Conservation (phyloP, 2,888 invertebrate genomes). For the Perizoma affinitatum region DNA sequence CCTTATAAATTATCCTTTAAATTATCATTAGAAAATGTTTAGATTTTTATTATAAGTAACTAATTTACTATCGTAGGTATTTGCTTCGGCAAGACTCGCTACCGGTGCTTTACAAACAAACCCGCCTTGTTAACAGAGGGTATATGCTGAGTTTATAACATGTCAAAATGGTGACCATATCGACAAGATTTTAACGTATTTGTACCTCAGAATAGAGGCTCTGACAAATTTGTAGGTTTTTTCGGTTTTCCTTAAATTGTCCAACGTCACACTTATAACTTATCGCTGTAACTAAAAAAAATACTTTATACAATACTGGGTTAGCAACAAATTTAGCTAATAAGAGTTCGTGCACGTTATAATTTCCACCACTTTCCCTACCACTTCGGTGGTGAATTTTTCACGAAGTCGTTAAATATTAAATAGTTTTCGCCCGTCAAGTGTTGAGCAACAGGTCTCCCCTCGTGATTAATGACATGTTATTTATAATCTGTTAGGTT, state of each 20-base stretch:
- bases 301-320: conserved; percentile 8
- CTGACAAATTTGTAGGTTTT: neutral
- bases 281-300: neutral
- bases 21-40: too few relatives aligned
- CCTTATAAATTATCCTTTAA: too few relatives aligned
- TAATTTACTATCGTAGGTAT: too few relatives aligned
- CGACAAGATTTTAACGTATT: too few relatives aligned
- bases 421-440: conserved; percentile 37
- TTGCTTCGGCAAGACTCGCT: too few relatives aligned
- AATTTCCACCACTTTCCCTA: conserved; percentile 20
- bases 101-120: too few relatives aligned
- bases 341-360: conserved; percentile 24
- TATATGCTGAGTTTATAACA: too few relatives aligned
- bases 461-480: conserved; percentile 37
- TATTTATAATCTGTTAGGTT: conserved; percentile 36
- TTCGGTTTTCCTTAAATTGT: neutral
- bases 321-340: conserved; percentile 18
- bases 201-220: too few relatives aligned
- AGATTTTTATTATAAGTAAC: too few relatives aligned
- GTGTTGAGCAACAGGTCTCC: conserved; percentile 37
- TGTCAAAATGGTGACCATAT: too few relatives aligned
- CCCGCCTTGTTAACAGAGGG: too few relatives aligned
- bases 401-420: conserved; percentile 39
- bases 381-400: conserved; percentile 35
- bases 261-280: neutral